Conservation (phyloP, 2,113 vertebrate species). For the Nestor notabilis region DNA sequence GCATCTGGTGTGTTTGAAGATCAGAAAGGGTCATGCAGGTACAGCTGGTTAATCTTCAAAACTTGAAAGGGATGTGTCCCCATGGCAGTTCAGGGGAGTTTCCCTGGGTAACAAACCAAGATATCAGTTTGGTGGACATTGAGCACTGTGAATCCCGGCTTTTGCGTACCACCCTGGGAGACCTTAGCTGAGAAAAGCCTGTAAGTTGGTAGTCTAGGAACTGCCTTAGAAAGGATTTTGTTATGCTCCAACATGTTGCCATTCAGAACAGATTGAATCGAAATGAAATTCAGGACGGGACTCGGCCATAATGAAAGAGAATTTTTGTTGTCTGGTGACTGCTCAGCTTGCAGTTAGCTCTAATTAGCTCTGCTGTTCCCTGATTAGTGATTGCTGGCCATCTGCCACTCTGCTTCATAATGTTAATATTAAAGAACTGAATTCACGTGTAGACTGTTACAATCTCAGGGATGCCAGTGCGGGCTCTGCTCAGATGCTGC, state of each 20-base stretch:
- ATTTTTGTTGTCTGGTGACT: slow-evolving; percentile 20
- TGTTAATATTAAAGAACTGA: not conserved
- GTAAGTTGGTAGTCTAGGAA: not conserved
- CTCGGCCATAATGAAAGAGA: slow-evolving; percentile 1
- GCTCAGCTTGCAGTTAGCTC: not conserved
- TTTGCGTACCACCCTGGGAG: not conserved
- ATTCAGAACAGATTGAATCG: not conserved
- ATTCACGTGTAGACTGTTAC: not conserved
- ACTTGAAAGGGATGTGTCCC: not conserved
- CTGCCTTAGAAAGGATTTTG: not conserved
- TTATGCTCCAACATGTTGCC: not conserved
- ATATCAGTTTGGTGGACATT: not conserved
- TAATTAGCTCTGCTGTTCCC: slow-evolving; percentile 17
- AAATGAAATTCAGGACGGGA: slow-evolving; percentile 35
- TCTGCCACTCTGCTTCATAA: not conserved
- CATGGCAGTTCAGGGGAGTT: not conserved
- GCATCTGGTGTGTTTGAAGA: not conserved
- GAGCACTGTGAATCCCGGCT: not conserved
- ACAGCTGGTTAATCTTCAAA: not conserved
- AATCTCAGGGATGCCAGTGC: not conserved
- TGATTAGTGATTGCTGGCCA: not conserved
- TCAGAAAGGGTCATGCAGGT: not conserved
- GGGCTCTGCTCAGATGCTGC: not conserved
- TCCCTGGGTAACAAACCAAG: not conserved
- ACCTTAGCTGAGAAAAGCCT: not conserved